Evolutionary conservation across 2,113 vertebrate species (phyloP), one percentile per base, ranked within the genome.

Genomic region (Lepisosteus oculatus): DNA sequence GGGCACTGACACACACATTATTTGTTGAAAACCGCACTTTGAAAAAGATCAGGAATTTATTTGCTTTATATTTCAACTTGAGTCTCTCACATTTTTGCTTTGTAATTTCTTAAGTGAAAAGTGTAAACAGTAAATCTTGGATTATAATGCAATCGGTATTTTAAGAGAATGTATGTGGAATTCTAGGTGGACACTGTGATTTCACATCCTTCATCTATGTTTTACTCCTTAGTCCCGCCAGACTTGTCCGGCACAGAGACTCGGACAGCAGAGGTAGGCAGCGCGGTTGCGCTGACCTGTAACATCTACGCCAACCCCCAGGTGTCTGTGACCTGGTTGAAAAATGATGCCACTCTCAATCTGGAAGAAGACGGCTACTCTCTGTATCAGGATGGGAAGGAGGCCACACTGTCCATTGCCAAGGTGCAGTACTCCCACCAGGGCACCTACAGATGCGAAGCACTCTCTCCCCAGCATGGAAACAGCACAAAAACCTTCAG

Each of bases 221-320:
- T 61, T 61, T 61, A 61, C 59, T 68, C 55, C 45, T 42, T 77
- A 93, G 91, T 85, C 67, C 42, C 51, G 6, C 88, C 91, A 3
- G 12, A 77, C 11, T 65, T 85, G 8, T 83, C 74, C 12, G 85
- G 76, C 0, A 70, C 66, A 6, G 85, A 85, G 67, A 55, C 85
- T 0, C 12, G 90, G 6, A 3, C 2, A 1, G 69, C 85, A 11
- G 90, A 89, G 65, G 78, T 85, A 4, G 74, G 68, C 8, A 74
- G 63, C 0, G 41, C 45, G 1, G 61, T 88, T 0, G 51, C 70
- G 56, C 76, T 93, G 72, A 55, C 1, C 14, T 93, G 91, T 59
- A 71, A 88, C 55, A 75, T 82, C 57, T 61, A 3, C 15, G 85
- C 90, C 76, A 82, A 89, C 73, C 91, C 91, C 29, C 67, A 80